phyloP scores from a whole-genome alignment of 2,113 vertebrate species.

The Martes martes region DNA sequence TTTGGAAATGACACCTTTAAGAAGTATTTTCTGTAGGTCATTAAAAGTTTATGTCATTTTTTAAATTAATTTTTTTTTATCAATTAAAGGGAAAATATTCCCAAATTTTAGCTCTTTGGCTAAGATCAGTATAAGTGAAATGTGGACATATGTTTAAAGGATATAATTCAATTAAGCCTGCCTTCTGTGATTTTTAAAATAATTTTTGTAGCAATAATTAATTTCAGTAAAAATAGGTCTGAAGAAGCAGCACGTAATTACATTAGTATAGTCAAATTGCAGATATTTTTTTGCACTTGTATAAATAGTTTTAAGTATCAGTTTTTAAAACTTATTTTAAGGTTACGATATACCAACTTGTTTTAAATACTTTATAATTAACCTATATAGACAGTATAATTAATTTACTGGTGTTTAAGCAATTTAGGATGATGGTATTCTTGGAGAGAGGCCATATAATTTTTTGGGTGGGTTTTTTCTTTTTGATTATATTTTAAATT shows the following conservation, averaged over 20 bases:
- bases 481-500: background rate
- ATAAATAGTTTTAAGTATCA: background rate
- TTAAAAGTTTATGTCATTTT: background rate
- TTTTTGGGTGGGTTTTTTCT: background rate
- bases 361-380: conserved; percentile 33
- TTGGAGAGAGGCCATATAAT: background rate
- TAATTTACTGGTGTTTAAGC: conserved; percentile 30
- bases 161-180: background rate
- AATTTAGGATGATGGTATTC: background rate
- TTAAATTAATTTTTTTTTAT: background rate
- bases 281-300: conserved; percentile 19
- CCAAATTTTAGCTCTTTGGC: background rate
- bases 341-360: background rate
- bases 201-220: conserved; percentile 20
- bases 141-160: background rate
- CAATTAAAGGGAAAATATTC: background rate
- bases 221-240: background rate
- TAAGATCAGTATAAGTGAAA: background rate
- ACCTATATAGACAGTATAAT: background rate
- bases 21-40: background rate
- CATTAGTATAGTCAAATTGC: background rate
- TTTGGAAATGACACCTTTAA: background rate
- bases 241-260: background rate
- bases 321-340: conserved; percentile 17
- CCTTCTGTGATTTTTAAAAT: background rate